phyloP scores from a whole-genome alignment of 35 echinoderm and acorn worm species.

The Stichopus chloronotus region DNA sequence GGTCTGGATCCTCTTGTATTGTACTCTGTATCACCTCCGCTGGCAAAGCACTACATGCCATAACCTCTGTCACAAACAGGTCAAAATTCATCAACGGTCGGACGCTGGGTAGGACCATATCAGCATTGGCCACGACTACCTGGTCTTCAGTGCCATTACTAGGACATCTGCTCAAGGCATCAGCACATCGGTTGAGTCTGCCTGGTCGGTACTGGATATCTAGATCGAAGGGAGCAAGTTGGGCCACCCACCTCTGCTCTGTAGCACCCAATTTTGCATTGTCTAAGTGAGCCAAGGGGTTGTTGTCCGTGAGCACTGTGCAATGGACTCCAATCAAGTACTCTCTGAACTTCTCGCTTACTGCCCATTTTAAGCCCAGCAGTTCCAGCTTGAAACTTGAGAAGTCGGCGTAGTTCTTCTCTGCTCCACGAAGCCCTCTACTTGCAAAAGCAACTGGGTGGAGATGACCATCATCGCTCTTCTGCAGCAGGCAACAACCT shows the following conservation, averaged over 20 bases:
- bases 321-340: conserved; percentile 41
- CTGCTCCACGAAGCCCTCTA: not conserved
- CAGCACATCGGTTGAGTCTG: conserved; percentile 15
- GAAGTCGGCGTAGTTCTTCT: conserved; percentile 33
- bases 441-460: not conserved
- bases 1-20: not conserved
- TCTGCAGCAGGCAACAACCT: not conserved
- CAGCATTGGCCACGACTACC: not conserved
- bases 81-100: not conserved
- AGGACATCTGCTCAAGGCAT: conserved; percentile 54
- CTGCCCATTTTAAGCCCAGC: conserved; percentile 49
- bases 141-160: no score
- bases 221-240: conserved; percentile 11
- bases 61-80: not conserved
- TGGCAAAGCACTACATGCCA: not conserved
- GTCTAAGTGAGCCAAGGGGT: conserved; percentile 20
- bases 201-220: not conserved
- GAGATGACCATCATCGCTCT: not conserved
- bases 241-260: conserved; percentile 39
- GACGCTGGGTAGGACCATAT: not conserved
- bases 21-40: not conserved
- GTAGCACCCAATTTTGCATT: conserved; percentile 24
- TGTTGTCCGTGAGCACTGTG: conserved; percentile 49
- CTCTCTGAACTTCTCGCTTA: conserved; percentile 52
- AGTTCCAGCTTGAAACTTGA: conserved; percentile 50